These are phyloP conservation scores for Drosophila emarginata DNA, from an alignment of 2,888 invertebrate species.

Conservation along the genomic window DNA sequence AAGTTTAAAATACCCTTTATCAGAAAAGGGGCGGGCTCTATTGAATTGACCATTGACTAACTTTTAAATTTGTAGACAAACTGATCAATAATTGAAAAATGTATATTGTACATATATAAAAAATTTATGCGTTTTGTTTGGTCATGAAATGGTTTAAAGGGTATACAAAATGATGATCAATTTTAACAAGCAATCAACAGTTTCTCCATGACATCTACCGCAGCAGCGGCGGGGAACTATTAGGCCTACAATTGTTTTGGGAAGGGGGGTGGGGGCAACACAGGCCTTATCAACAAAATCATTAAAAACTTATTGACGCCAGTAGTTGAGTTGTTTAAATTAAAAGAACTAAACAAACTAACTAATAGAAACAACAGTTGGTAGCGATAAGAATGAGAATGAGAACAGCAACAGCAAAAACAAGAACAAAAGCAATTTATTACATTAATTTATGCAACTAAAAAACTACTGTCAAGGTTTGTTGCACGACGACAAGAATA, in stretches of 20 bases:
- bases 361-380: slow-evolving; percentile 25
- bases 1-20: too few species aligned
- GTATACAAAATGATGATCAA: neutral
- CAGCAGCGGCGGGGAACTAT: neutral
- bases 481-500: neutral
- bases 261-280: neutral
- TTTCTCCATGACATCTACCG: neutral
- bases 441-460: slow-evolving; percentile 58
- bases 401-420: neutral
- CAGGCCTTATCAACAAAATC: slow-evolving; percentile 52
- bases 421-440: slow-evolving; percentile 34
- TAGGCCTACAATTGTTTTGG: slow-evolving; percentile 1
- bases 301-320: slow-evolving; percentile 40
- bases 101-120: neutral
- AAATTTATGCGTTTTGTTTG: neutral
- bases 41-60: too few species aligned
- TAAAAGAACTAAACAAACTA: slow-evolving; percentile 14
- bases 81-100: neutral
- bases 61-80: too few species aligned
- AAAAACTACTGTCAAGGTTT: neutral
- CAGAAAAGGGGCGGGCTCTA: too few species aligned
- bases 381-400: slow-evolving; percentile 51
- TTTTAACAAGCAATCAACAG: neutral
- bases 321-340: slow-evolving; percentile 29
- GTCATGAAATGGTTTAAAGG: neutral